Conservation (phyloP, 2,797 vertebrate species). For the Peromyscus aztecus region DNA sequence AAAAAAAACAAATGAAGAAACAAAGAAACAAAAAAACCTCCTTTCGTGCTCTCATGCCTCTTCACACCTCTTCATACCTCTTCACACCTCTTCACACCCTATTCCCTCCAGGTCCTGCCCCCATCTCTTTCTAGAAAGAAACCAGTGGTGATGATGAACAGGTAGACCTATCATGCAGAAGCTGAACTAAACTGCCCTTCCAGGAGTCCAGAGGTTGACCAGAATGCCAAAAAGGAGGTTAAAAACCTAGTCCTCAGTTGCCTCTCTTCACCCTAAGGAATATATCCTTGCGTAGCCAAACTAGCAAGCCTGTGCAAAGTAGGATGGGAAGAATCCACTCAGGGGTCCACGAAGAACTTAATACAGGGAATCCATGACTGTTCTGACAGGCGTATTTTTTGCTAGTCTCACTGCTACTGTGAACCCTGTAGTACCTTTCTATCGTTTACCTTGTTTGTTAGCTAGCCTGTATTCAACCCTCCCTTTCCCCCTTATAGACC, state of each 20-base stretch:
- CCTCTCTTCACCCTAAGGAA: background rate
- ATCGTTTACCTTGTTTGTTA: background rate
- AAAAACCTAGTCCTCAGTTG: background rate
- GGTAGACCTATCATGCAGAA: background rate
- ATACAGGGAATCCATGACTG: background rate
- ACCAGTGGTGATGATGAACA: background rate
- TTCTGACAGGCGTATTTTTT: background rate
- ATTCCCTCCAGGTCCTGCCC: background rate
- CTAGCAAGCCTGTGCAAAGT: background rate
- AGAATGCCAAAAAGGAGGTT: no score
- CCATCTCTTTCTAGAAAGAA: slow-evolving; percentile 9
- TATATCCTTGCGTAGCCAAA: background rate
- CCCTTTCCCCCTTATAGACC: background rate
- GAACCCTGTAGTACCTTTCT: background rate
- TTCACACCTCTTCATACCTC: background rate
- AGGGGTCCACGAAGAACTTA: background rate
- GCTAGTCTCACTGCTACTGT: background rate
- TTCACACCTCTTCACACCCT: background rate
- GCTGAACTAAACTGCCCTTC: background rate
- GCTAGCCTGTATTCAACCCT: background rate
- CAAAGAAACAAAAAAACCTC: background rate
- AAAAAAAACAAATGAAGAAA: no score
- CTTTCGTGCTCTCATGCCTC: background rate
- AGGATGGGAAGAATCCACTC: background rate
- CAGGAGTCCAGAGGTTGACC: background rate